These are phyloP conservation scores for Chaetophractus vellerosus DNA, from an alignment of 2,797 vertebrate genomes.

Conservation along the genomic window DNA sequence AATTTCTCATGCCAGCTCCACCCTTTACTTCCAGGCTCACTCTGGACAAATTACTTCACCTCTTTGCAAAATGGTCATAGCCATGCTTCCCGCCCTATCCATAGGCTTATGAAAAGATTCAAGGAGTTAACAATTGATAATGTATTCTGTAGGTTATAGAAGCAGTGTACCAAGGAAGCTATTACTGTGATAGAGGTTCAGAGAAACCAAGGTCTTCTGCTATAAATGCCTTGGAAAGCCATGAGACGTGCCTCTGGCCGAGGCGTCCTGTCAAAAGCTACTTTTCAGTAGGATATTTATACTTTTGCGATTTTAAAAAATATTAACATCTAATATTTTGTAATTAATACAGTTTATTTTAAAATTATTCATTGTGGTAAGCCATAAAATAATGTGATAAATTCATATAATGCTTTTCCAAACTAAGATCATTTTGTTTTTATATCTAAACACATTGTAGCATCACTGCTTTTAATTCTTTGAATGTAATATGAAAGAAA, in stretches of 20 bases:
- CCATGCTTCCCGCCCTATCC: neutral
- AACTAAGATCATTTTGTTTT: neutral
- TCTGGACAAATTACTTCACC: neutral
- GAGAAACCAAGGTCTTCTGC: neutral
- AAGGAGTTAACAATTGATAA: neutral
- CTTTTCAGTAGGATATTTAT: neutral
- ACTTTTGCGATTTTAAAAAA: neutral
- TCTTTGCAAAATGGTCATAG: neutral
- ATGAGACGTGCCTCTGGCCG: neutral
- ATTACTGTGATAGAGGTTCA: no score
- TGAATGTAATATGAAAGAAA: neutral
- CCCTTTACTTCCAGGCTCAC: neutral
- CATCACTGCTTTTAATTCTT: neutral
- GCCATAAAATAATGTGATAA: neutral
- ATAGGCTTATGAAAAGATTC: neutral
- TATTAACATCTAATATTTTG: constrained; percentile 12
- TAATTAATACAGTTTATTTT: constrained; percentile 40
- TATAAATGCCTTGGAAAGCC: neutral
- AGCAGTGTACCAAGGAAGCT: neutral
- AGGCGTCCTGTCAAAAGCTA: neutral
- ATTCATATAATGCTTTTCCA: neutral
- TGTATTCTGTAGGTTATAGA: neutral
- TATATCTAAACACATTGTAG: neutral
- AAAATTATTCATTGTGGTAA: constrained; percentile 24
- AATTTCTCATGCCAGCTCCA: neutral